Conservation (phyloP, 2,888 invertebrate species). For the Drosophila diplacantha region DNA sequence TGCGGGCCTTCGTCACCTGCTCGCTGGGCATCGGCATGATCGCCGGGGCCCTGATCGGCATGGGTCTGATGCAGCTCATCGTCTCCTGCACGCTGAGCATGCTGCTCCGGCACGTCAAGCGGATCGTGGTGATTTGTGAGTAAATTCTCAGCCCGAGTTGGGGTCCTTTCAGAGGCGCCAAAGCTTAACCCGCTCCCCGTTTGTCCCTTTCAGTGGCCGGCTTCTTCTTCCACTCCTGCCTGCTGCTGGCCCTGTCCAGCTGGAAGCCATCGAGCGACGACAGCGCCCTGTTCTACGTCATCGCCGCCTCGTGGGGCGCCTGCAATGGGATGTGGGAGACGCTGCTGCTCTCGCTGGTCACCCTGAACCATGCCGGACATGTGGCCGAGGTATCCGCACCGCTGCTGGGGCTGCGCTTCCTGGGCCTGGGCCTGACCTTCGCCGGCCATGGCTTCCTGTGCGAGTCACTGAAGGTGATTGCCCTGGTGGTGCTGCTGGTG, state of each 20-base stretch:
- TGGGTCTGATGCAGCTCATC: constrained; percentile 86
- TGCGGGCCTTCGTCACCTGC: constrained; percentile 90
- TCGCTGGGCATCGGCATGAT: constrained; percentile 87
- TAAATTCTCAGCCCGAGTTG: neutral
- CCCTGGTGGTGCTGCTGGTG: constrained; percentile 75
- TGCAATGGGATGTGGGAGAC: constrained; percentile 93
- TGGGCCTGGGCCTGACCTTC: constrained; percentile 83
- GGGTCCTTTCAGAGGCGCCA: neutral
- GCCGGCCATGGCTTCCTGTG: constrained; percentile 82
- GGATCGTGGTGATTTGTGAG: constrained; percentile 85
- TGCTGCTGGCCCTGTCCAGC: constrained; percentile 85
- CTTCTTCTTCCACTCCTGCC: constrained; percentile 87
- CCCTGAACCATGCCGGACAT: constrained; percentile 77
- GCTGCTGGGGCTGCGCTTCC: constrained; percentile 81
- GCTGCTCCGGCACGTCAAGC: constrained; percentile 85
- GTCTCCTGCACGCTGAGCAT: constrained; percentile 89
- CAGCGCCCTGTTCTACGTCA: constrained; percentile 88
- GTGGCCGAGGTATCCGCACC: constrained; percentile 78
- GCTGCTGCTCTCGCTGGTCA: constrained; percentile 78
- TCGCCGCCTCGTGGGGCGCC: constrained; percentile 91
- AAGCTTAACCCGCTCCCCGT: neutral
- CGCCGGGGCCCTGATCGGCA: constrained; percentile 85
- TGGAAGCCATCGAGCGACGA: constrained; percentile 91
- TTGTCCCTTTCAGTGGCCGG: constrained; percentile 83
- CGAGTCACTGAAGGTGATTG: constrained; percentile 76